phyloP scores from a whole-genome alignment of 2,888 invertebrate genomes.

The Napeogenes sylphis region DNA sequence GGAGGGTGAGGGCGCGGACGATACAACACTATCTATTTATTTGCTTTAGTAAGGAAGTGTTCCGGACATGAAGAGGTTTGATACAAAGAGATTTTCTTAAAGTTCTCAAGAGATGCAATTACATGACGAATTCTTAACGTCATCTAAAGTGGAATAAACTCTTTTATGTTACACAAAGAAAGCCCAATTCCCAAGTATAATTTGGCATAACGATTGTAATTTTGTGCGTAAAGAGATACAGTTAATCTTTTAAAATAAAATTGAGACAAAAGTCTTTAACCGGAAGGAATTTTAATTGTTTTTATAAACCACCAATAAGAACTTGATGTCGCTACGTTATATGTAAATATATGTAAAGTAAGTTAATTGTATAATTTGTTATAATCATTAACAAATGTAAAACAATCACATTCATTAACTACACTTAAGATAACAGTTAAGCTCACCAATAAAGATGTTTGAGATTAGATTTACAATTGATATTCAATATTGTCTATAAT shows the following conservation, averaged over 20 bases:
- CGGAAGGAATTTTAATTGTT: conserved; percentile 1
- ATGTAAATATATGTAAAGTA: no score
- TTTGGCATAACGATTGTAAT: conserved; percentile 70
- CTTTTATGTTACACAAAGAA: conserved; percentile 53
- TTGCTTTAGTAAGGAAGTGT: conserved; percentile 66
- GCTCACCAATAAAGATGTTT: conserved; percentile 4
- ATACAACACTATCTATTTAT: conserved; percentile 69
- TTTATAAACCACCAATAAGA: background rate
- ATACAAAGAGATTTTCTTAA: conserved; percentile 8
- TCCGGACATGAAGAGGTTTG: conserved; percentile 44
- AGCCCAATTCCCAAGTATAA: conserved; percentile 70
- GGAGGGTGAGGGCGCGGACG: conserved; percentile 68
- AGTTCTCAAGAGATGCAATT: background rate
- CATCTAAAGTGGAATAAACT: no score
- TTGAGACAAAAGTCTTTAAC: conserved; percentile 21
- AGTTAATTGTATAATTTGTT: no score
- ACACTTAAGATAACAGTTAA: background rate
- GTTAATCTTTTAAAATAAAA: conserved; percentile 30
- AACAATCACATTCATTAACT: background rate
- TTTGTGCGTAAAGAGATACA: conserved; percentile 49
- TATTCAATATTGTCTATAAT: background rate
- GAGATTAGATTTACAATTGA: conserved; percentile 3
- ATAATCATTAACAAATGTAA: no score
- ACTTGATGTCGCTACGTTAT: conserved; percentile 2
- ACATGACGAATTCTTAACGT: background rate